Evolutionary conservation across 2,113 vertebrate species (phyloP).

Genomic region (Paradisaea rubra): DNA sequence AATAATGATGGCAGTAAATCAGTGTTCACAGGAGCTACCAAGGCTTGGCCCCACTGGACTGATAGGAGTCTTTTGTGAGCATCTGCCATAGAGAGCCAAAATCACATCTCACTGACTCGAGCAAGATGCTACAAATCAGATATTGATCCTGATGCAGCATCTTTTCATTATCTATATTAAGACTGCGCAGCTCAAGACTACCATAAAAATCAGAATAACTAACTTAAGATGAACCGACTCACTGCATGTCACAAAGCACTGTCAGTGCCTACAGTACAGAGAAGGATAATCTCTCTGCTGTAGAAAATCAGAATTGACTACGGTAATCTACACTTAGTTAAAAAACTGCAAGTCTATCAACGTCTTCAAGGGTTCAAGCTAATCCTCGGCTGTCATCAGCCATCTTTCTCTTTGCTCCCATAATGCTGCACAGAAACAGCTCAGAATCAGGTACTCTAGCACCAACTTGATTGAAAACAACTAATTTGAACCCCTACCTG

Average conservation of each 20-base stretch:
- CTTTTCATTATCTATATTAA: neutral
- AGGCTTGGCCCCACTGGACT: neutral
- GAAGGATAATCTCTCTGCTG: neutral
- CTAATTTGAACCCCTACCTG: neutral
- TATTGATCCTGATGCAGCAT: neutral
- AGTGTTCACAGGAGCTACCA: neutral
- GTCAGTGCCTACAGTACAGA: neutral
- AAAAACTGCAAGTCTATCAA: neutral
- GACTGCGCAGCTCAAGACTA: neutral
- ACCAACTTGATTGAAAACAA: neutral
- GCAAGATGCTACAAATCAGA: neutral
- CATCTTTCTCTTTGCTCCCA: neutral
- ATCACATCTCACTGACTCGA: neutral
- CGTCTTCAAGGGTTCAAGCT: neutral
- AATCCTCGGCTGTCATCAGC: neutral
- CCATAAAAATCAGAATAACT: neutral
- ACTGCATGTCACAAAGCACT: neutral
- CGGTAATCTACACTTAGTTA: neutral
- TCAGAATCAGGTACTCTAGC: neutral
- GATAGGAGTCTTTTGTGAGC: fast-evolving
- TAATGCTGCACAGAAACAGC: neutral
- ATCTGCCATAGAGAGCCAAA: neutral
- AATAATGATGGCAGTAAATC: neutral
- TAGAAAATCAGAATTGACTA: neutral
- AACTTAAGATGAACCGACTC: neutral